Evolutionary conservation across 2,888 invertebrate species (phyloP), one percentile per base, ranked within the genome.

Genomic region (Deilephila porcellus): DNA sequence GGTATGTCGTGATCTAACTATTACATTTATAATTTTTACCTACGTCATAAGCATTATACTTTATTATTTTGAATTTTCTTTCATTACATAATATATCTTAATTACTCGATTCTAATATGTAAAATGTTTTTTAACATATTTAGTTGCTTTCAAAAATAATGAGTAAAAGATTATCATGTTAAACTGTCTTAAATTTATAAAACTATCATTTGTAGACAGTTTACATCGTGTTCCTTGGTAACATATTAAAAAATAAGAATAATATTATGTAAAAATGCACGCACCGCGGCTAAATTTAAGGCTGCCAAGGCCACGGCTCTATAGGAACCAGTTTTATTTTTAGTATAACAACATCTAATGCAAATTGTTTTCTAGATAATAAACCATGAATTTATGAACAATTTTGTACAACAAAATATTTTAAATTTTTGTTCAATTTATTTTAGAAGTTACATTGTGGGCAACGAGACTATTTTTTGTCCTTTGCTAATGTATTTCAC

Each of bases 291-390:
- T 25, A 52, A 25, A 45, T 52, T 45, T 67, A 17, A 67, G 25
- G 64, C 67, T 20, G 11, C 67, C 67, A 67, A 67, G 67, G 67
- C 67, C 67, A 67, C 25, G 25, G 19, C 56, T 52, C 67, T 67
- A 67, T 52, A 52, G 64, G 7, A 67, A 67, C 67, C 67, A 25
- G 67, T 67, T 67, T 45, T 52, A 67, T 67, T 67, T 63, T 67
- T 52, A 67, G 25, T 67, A 67, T 52, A 67, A 67, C 67, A 67
- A 67, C 67, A 67, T 52, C 52, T 67, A 67, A 52, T 52, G 67
- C 25, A 52, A 67, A 67, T 67, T 67, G 67, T 67, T 67, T 67
- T 67, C 67, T 52, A 67, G 25, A 25, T 67, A 67, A 52, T 52
- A 52, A 67, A 67, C 52, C 25, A 67, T 67, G 20, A 67, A 14